These are phyloP conservation scores for Sebastes steindachneri DNA, from an alignment of 2,797 vertebrate genomes.

Conservation along the genomic window DNA sequence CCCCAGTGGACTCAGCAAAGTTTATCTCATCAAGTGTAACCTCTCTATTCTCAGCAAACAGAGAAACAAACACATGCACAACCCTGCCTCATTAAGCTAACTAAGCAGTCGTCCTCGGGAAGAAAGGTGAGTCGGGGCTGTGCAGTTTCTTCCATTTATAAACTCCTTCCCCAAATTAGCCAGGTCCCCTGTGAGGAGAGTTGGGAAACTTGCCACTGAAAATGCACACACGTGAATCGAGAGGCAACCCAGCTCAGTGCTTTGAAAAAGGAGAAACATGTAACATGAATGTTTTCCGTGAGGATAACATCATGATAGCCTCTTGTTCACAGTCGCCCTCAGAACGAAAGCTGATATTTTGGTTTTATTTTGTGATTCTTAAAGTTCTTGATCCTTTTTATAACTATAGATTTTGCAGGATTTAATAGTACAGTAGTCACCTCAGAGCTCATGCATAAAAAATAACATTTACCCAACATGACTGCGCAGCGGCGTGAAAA, in stretches of 20 bases:
- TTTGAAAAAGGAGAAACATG: slow-evolving; percentile 27
- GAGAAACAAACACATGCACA: slow-evolving; percentile 1
- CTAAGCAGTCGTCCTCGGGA: slow-evolving; percentile 39
- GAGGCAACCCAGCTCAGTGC: background rate
- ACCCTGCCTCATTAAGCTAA: slow-evolving; percentile 58
- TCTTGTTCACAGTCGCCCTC: slow-evolving; percentile 3
- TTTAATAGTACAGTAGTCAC: slow-evolving; percentile 2
- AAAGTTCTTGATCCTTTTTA: background rate
- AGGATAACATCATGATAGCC: background rate
- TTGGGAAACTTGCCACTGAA: slow-evolving; percentile 30
- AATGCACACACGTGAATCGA: slow-evolving; percentile 20
- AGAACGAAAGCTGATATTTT: slow-evolving; percentile 13
- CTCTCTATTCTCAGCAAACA: slow-evolving; percentile 24
- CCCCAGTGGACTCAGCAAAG: slow-evolving; percentile 18
- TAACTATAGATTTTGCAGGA: background rate
- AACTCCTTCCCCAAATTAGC: slow-evolving; percentile 62
- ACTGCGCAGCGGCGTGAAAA: background rate
- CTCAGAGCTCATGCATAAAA: slow-evolving; percentile 17
- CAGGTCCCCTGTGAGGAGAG: slow-evolving; percentile 43
- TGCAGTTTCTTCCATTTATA: slow-evolving; percentile 56
- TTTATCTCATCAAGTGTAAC: slow-evolving; percentile 42
- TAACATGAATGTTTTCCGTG: background rate
- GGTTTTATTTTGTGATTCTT: background rate
- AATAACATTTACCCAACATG: slow-evolving; percentile 5
- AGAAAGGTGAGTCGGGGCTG: slow-evolving; percentile 47